Evolutionary conservation across 1,140 invertebrate genomes (phyloP).

Genomic region (Drosophila pectinifera): DNA sequence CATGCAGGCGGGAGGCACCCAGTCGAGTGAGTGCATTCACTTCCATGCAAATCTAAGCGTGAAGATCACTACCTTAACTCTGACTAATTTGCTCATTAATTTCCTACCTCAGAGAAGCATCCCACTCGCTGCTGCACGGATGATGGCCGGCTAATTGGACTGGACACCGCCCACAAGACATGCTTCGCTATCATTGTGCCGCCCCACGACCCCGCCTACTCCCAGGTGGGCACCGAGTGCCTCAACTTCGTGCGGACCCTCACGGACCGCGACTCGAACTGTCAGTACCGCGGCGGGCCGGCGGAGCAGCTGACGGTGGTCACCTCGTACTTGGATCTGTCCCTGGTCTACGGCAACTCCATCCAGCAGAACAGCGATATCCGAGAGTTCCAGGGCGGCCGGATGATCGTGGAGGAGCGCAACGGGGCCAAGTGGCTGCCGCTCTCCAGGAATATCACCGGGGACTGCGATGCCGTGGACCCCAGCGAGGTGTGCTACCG

Average conservation of each 20-base stretch:
- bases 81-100: background rate
- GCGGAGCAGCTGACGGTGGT: constrained; percentile 93
- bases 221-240: constrained; percentile 89
- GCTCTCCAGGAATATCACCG: constrained; percentile 88
- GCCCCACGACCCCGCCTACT: constrained; percentile 92
- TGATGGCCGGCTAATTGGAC: constrained; percentile 87
- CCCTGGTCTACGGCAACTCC: constrained; percentile 93
- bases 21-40: constrained; percentile 88
- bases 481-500: constrained; percentile 89
- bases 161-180: constrained; percentile 85
- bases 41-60: background rate
- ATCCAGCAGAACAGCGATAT: constrained; percentile 88
- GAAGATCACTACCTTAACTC: constrained; percentile 1
- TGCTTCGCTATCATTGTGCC: constrained; percentile 96
- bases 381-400: constrained; percentile 88
- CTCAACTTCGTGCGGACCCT: constrained; percentile 94
- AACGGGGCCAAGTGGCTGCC: constrained; percentile 90
- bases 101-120: constrained; percentile 86
- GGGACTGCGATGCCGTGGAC: constrained; percentile 87
- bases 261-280: constrained; percentile 89
- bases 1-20: constrained; percentile 89
- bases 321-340: constrained; percentile 93
- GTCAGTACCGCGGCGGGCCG: constrained; percentile 87
- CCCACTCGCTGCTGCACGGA: constrained; percentile 89
- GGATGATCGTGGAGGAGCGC: constrained; percentile 87